These are phyloP conservation scores for Pristiophorus japonicus DNA, from an alignment of 2,113 vertebrate genomes.

Conservation along the genomic window DNA sequence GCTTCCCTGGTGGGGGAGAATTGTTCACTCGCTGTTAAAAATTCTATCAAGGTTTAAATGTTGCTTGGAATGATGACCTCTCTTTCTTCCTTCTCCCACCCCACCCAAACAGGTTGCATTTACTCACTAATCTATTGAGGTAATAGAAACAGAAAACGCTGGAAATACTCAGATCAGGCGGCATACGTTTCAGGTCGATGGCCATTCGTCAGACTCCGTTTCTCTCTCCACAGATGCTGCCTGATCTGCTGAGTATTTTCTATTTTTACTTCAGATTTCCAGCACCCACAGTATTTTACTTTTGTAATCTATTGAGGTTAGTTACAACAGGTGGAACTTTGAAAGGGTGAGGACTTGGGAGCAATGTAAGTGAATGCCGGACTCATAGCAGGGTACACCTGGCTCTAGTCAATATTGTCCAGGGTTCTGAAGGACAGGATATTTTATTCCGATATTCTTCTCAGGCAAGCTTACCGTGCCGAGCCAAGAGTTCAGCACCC, in stretches of 20 bases:
- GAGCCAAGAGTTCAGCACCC: conserved; percentile 83
- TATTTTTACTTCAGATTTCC: no score
- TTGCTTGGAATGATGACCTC: background rate
- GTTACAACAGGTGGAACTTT: background rate
- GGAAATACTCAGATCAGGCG: no score
- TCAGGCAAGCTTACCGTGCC: conserved; percentile 63
- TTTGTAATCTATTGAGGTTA: background rate
- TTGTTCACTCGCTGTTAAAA: background rate
- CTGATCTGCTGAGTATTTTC: no score
- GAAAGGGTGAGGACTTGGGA: background rate
- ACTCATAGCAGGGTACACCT: background rate
- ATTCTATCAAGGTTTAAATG: background rate
- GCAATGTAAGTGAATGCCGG: background rate
- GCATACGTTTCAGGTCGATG: no score
- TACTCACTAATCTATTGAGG: background rate
- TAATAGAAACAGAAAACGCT: no score
- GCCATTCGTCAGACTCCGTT: no score
- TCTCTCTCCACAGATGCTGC: no score
- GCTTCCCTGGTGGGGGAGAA: background rate
- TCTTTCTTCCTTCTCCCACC: background rate
- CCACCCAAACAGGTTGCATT: no score
- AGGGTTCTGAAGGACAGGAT: background rate
- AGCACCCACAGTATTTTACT: no score
- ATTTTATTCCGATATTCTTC: background rate
- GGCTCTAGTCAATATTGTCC: background rate